These are phyloP conservation scores for Conomelus anceps DNA, from an alignment of 2,888 invertebrate species.

Conservation along the genomic window DNA sequence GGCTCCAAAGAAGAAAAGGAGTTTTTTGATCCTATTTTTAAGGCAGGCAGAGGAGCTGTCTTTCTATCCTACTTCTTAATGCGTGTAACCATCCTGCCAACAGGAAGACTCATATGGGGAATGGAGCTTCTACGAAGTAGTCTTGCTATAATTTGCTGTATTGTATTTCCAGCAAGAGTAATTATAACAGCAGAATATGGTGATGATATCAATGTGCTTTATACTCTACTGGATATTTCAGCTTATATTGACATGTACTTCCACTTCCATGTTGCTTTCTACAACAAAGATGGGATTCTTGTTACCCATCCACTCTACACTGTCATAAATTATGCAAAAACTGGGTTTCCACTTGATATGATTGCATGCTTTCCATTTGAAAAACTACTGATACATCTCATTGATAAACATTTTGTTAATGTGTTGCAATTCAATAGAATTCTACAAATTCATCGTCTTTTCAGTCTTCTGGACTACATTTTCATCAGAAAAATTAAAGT, in stretches of 20 bases:
- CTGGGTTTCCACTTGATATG: neutral
- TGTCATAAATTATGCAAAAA: neutral
- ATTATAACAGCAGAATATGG: no score
- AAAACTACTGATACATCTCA: no score
- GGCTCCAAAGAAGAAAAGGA: conserved; percentile 1
- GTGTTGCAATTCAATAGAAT: no score
- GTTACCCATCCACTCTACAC: neutral
- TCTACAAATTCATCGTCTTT: no score
- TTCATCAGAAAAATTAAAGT: no score
- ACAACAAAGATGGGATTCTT: neutral
- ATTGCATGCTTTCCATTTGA: neutral
- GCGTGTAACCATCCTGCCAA: neutral
- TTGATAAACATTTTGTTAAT: no score
- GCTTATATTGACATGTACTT: neutral
- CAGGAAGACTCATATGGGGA: no score
- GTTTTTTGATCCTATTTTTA: neutral
- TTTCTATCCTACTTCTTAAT: neutral
- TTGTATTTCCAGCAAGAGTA: no score
- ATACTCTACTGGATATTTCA: neutral
- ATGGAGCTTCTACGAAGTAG: no score
- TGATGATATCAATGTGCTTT: no score
- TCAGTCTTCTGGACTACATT: no score
- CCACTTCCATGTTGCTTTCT: neutral
- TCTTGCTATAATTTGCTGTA: no score
- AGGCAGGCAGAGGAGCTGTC: neutral